Base-by-base conservation (phyloP, 2,113 vertebrate species). In the Sterna hirundo region DNA sequence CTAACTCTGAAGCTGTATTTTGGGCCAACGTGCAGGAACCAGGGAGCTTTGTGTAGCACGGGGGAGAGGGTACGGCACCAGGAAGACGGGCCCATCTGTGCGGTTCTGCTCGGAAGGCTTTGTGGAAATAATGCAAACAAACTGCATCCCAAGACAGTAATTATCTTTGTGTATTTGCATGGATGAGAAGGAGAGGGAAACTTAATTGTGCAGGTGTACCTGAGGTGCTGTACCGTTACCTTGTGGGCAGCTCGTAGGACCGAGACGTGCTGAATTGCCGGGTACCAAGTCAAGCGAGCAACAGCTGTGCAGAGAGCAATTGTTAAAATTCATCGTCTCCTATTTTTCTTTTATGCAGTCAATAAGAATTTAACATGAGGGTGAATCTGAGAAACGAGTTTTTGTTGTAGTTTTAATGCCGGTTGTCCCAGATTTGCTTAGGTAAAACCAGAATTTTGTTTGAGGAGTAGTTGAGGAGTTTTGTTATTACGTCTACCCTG, bases 121-220 rank as follows among this genome's bases (percentile, higher is more conserved):
- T 3, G 3, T 40, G 34, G 86, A 83, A 91, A 51, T 47, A 88
- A 74, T 52, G 64, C 68, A 88, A 90, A 92, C 58, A 80, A 80
- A 54, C 42, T 38, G 40, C 29, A 57, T 93, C 80, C 90, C 69
- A n/a, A 69, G 88, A 69, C 44, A 78, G 12, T 61, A 80, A 86
- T 96, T 86, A 81, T 49, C 64, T 78, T 49, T 38, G n/a, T 64
- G 69, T 75, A 46, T 68, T 84, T 94, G 76, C 27, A 12, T 2
- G 10, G 60, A 25, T 44, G 69, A 69, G 66, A 13, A 65, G 46
- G 65, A 66, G 42, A 94, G 34, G 30, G 79, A 71, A 58, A 18
- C 26, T 65, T 81, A 90, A 78, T 93, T 84, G 86, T 75, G 69
- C 86, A 68, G 91, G 76, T 96, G 76, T 93, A 88, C 70, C 29